Evolutionary conservation across 2,888 invertebrate species (phyloP), one percentile per base, ranked within the genome.

Genomic region (Hoplodrina blanda): DNA sequence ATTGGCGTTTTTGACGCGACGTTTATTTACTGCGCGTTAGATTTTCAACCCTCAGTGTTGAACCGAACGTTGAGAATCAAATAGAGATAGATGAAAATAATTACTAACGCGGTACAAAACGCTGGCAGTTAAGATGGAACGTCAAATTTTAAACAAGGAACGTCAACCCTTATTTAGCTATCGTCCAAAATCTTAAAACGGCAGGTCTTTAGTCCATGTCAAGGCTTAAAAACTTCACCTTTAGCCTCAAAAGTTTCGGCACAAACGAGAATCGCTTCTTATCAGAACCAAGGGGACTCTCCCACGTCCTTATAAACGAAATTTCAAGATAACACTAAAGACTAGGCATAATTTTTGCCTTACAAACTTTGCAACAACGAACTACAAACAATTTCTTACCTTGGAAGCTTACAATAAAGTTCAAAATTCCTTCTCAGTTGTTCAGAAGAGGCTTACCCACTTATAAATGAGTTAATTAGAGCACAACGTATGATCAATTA

Each of bases 401-500:
- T 53, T 71, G n/a, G 6, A 0, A 0, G 0, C 0, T 5, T 2
- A 7, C 0, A 0, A 19, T 50, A 70, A 50, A 10, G 64, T 68
- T 53, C 2, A 41, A 59, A 71, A 37, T 65, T 7, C 6, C n/a
- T 33, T 63, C 52, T 0, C 7, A 10, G 46, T 0, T 53, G 17
- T 4, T 15, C 19, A 50, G 19, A 46, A 59, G 50, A 50, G 33
- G 41, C 53, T 64, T 61, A 52, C 59, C 54, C 44, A 62, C 52
- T 73, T 62, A 49, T 49, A 61, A 73, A 68, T n/a, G 54, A 72
- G 70, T 75, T 83, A 83, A 83, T 83, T 80, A 83, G 62, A 53
- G 66, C 62, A 61, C 73, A 72, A 63, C 53, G 70, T 84, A 83
- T 83, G 83, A 83, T 83, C 81, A 85, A 85, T 84, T 83, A 83